Conservation (phyloP, 2,797 vertebrate genomes). For the Vireo griseus region DNA sequence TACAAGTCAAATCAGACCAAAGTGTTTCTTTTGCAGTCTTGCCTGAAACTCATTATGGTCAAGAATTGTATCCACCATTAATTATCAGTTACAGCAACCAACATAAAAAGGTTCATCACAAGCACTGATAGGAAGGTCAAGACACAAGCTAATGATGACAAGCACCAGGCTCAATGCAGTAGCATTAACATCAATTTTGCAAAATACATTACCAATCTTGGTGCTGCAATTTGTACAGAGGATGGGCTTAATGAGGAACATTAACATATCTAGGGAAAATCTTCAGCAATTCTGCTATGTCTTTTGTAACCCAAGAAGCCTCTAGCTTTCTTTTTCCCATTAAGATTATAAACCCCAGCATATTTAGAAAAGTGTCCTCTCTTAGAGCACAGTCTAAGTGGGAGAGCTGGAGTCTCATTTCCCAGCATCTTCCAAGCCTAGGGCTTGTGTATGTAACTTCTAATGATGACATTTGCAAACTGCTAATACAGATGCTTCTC, state of each 20-base stretch:
- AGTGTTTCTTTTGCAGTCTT: neutral
- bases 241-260: neutral
- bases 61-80: neutral
- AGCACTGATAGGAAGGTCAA: neutral
- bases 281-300: neutral
- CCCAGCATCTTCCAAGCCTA: neutral
- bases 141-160: neutral
- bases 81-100: neutral
- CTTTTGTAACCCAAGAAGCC: neutral
- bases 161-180: neutral
- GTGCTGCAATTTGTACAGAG: neutral
- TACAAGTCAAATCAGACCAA: conserved; percentile 59
- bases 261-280: neutral
- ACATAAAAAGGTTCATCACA: neutral
- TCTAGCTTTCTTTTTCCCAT: neutral
- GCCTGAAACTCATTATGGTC: neutral
- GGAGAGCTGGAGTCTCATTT: neutral
- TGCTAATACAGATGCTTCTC: neutral
- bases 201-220: neutral
- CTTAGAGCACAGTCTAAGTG: neutral
- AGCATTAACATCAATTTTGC: neutral
- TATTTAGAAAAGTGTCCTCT: neutral
- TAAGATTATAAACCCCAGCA: neutral
- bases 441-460: neutral
- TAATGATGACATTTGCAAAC: neutral